These are phyloP conservation scores for Drosophila kanekoi DNA, from an alignment of 2,888 invertebrate genomes.

Conservation along the genomic window DNA sequence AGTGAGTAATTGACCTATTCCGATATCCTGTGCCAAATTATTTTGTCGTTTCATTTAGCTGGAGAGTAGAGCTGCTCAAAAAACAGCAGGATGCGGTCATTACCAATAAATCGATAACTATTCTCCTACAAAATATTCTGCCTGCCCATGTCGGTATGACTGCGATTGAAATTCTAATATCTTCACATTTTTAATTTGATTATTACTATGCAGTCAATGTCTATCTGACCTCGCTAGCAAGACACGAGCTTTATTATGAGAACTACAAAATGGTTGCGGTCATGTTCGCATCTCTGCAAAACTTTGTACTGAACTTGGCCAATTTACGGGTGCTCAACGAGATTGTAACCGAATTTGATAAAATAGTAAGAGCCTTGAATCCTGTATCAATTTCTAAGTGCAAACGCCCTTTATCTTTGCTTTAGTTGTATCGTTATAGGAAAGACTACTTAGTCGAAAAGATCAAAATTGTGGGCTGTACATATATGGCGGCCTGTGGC, in stretches of 20 bases:
- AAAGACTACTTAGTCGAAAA: slow-evolving; percentile 92
- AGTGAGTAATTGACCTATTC: slow-evolving; percentile 84
- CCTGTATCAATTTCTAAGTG: too few relatives aligned
- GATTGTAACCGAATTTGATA: slow-evolving; percentile 96
- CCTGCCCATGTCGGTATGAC: slow-evolving; percentile 95
- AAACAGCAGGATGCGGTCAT: slow-evolving; percentile 94
- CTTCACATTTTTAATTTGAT: slow-evolving; percentile 81
- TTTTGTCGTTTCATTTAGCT: slow-evolving; percentile 80
- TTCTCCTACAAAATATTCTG: slow-evolving; percentile 95
- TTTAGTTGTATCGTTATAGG: slow-evolving; percentile 87
- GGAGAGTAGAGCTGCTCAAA: slow-evolving; percentile 89
- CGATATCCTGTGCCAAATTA: accelerated
- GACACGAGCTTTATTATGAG: slow-evolving; percentile 93
- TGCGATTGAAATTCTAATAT: slow-evolving; percentile 85
- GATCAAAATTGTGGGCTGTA: slow-evolving; percentile 98
- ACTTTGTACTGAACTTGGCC: slow-evolving; percentile 89
- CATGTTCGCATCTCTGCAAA: slow-evolving; percentile 97
- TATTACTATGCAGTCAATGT: slow-evolving; percentile 78
- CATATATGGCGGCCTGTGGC: slow-evolving; percentile 98
- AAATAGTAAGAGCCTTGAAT: slow-evolving; percentile 85
- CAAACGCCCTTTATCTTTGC: neutral
- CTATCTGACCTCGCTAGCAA: slow-evolving; percentile 89
- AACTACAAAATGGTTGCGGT: slow-evolving; percentile 95
- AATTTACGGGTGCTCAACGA: slow-evolving; percentile 92
- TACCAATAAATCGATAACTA: slow-evolving; percentile 93